These are phyloP conservation scores for Chionis minor DNA, from an alignment of 2,113 vertebrate genomes.

Conservation along the genomic window DNA sequence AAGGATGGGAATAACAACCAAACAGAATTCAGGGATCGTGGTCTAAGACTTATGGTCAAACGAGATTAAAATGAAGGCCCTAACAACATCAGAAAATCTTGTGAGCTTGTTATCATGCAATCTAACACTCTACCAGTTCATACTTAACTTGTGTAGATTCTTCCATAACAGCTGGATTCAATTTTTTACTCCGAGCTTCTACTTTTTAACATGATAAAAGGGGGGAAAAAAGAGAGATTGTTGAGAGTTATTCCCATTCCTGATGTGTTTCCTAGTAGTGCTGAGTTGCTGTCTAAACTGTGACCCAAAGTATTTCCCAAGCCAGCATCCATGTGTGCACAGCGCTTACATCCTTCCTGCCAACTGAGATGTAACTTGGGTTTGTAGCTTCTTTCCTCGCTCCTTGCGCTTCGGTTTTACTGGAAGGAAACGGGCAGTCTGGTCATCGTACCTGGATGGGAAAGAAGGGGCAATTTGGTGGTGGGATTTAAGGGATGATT, in stretches of 20 bases:
- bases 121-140: background rate
- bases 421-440: background rate
- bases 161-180: background rate
- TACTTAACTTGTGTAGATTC: background rate
- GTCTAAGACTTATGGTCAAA: background rate
- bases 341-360: background rate
- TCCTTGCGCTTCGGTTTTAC: background rate
- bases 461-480: background rate
- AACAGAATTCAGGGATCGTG: background rate
- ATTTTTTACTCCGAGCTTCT: background rate
- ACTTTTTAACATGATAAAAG: background rate
- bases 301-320: background rate
- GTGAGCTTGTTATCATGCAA: background rate
- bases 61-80: background rate
- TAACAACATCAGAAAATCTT: background rate
- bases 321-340: rapidly evolving
- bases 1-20: background rate
- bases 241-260: background rate
- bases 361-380: background rate
- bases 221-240: background rate
- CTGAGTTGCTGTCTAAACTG: background rate
- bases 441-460: background rate
- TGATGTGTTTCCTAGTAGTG: background rate
- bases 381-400: background rate
- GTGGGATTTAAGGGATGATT: background rate